phyloP scores from a whole-genome alignment of 1,140 invertebrate genomes.

The Steinernema feltiae region DNA sequence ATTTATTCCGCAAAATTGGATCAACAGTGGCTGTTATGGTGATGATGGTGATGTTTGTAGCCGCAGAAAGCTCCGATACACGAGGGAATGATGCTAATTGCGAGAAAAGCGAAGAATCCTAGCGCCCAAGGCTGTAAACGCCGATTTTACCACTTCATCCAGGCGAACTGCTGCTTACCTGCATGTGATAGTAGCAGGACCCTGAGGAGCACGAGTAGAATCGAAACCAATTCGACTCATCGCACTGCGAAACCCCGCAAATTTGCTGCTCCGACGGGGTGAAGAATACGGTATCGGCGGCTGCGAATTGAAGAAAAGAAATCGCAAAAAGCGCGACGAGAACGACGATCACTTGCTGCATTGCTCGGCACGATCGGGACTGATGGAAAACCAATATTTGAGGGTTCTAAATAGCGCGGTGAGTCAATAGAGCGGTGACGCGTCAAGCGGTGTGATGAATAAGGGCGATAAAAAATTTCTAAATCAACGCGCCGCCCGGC shows the following conservation, averaged over 20 bases:
- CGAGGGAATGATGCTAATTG: background rate
- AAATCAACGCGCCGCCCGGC: too few species aligned
- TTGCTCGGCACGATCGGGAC: background rate
- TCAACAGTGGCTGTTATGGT: too few species aligned
- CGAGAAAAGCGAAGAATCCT: background rate
- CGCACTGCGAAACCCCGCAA: background rate
- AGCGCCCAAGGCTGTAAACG: background rate
- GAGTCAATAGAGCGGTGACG: background rate
- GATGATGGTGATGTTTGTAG: background rate
- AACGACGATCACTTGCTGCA: background rate
- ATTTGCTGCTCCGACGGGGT: background rate
- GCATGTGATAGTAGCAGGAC: background rate
- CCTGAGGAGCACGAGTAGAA: background rate
- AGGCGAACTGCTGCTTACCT: background rate
- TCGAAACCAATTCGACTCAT: background rate
- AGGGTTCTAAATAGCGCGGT: background rate
- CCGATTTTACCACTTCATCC: background rate
- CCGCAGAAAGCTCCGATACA: background rate
- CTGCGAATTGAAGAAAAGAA: background rate
- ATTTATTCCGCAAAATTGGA: too few species aligned
- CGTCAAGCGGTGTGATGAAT: background rate
- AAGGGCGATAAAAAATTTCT: background rate
- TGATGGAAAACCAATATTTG: background rate
- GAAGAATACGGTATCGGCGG: background rate
- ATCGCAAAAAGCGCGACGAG: background rate